Base-by-base conservation (phyloP, 2,888 invertebrate genomes). In the Mimas tiliae region DNA sequence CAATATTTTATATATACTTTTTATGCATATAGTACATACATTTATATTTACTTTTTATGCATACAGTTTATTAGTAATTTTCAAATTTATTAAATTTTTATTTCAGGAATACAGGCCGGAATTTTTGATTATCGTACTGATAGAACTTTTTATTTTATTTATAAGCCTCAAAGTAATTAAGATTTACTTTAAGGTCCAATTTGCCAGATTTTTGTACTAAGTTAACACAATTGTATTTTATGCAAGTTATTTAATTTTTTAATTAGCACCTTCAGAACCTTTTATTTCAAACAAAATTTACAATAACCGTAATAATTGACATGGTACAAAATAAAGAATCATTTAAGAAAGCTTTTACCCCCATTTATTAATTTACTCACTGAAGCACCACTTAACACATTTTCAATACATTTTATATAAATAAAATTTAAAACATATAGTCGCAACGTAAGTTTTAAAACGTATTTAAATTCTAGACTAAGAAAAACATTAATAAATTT, bases 281-380 rank as follows among this genome's bases (percentile, higher is more conserved):
- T 38, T 4, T 21, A 47, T 62, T 27, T 55, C n/a, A n/a, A 58
- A 42, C 19, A 58, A 58, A 45, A 16, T 42, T 42, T 42, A 58
- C 58, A 58, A 55, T 55, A 38, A 55, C 27, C 27, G 27, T 55
- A 33, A 33, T 38, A 58, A 58, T 58, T 58, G 58, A 58, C 58
- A 42, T 42, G 16, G 38, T 38, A 42, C 19, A 58, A 58, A 52
- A 58, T 58, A 42, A 58, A 58, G 55, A 1, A 58, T 58, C n/a
- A 42, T 42, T 58, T 9, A 58, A 42, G 19, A 38, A 58, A 58
- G 11, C 16, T 42, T 48, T 47, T 47, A 34, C 63, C 33, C 63
- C 63, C n/a, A 47, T 63, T 48, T 47, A 33, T 62, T 48, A 33
- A 34, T 63, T 63, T 19, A 33, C 21, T 53, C 8, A 19, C 38